Conservation (phyloP, 2,113 vertebrate species). For the Callipepla californica region DNA sequence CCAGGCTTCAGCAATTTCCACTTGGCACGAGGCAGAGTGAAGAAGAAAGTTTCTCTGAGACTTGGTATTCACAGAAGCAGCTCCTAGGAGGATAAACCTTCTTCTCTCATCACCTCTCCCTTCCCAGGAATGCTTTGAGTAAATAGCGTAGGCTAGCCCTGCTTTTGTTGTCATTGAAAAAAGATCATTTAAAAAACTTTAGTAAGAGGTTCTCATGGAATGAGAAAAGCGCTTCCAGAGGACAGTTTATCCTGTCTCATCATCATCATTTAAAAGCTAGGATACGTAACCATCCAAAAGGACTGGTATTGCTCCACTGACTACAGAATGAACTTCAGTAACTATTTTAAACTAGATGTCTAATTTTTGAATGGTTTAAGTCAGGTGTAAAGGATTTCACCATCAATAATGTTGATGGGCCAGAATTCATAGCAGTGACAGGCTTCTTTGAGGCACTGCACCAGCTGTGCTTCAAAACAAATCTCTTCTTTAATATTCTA, state of each 20-base stretch:
- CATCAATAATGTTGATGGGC: background rate
- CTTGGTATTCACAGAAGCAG: background rate
- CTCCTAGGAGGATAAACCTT: background rate
- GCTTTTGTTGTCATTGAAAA: background rate
- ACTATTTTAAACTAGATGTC: background rate
- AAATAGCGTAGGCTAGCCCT: background rate
- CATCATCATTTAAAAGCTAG: background rate
- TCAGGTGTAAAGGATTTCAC: background rate
- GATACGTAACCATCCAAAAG: background rate
- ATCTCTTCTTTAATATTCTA: background rate
- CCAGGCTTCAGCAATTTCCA: background rate
- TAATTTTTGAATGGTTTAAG: background rate
- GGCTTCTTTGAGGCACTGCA: background rate
- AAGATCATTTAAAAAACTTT: background rate
- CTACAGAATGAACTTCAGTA: background rate
- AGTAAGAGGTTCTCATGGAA: background rate
- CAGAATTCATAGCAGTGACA: background rate
- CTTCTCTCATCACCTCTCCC: background rate
- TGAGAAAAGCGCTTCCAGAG: background rate
- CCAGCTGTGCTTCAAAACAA: background rate
- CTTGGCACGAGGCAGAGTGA: background rate
- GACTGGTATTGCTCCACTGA: background rate
- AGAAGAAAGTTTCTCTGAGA: background rate
- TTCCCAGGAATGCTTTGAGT: background rate
- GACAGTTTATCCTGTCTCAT: background rate